Percentiles rank a stretch among this genome's conserved stretches.
phyloP scores from a whole-genome alignment of 2,113 vertebrate genomes.

The Megalops atlanticus region DNA sequence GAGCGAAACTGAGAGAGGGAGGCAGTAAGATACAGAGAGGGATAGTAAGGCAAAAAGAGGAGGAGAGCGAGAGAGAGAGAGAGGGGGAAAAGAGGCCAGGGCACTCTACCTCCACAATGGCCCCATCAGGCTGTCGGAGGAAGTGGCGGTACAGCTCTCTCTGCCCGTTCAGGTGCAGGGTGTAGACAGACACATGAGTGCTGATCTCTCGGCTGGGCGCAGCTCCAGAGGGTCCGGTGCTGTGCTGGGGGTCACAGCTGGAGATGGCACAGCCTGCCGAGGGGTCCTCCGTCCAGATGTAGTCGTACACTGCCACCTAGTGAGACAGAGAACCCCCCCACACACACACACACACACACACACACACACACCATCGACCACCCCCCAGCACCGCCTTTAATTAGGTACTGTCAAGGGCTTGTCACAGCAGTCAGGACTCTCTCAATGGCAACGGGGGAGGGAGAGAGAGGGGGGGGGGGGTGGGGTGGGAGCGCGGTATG shows the following conservation, averaged over 20 bases:
- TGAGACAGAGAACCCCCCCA: constrained; percentile 56
- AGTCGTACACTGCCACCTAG: constrained; percentile 91
- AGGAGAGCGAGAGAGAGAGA: not conserved
- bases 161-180: constrained; percentile 76
- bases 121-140: constrained; percentile 80
- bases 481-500: constrained; percentile 40
- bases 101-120: constrained; percentile 83
- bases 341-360: constrained; percentile 35
- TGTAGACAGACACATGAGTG: constrained; percentile 77
- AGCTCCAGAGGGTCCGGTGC: constrained; percentile 21
- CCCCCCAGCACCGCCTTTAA: constrained; percentile 59
- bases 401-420: constrained; percentile 68
- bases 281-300: constrained; percentile 77
- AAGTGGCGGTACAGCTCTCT: constrained; percentile 82
- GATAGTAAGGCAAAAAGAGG: too few relatives aligned
- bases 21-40: not conserved
- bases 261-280: constrained; percentile 48
- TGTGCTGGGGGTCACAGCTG: constrained; percentile 55
- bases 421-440: constrained; percentile 63
- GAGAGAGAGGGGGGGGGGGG: constrained; percentile 30
- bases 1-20: not conserved
- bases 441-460: constrained; percentile 7
- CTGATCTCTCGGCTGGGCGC: constrained; percentile 57
- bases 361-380: constrained; percentile 19
- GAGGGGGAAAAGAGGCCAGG: not conserved